These are phyloP conservation scores for Nyctereutes procyonoides DNA, from an alignment of 2,113 vertebrate genomes.

Conservation along the genomic window DNA sequence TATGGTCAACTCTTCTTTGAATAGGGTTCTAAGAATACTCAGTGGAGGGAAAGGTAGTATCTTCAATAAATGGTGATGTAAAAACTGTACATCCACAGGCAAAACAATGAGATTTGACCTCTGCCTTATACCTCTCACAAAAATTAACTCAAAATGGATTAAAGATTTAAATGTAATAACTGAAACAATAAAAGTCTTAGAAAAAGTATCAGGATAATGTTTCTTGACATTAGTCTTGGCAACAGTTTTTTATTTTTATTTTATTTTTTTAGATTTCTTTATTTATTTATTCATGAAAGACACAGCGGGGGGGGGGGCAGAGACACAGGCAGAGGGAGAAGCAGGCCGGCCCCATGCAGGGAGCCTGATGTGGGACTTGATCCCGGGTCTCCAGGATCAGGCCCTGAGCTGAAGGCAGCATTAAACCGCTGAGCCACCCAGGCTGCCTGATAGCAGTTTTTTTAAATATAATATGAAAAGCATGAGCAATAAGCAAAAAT, in stretches of 20 bases:
- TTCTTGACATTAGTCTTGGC: not conserved
- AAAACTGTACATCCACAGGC: not conserved
- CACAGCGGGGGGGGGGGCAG: no score
- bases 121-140: not conserved
- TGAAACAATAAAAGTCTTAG: not conserved
- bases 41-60: not conserved
- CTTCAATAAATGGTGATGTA: not conserved
- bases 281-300: no score
- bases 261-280: not conserved
- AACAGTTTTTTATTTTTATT: not conserved
- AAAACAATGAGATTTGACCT: not conserved
- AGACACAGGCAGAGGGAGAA: no score
- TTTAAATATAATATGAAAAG: not conserved
- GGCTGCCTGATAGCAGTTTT: no score
- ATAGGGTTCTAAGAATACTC: not conserved
- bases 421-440: no score
- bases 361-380: no score
- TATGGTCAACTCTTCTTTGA: not conserved
- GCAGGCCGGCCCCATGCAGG: no score
- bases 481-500: not conserved
- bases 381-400: no score
- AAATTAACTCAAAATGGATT: not conserved
- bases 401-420: no score
- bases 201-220: not conserved
- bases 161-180: not conserved